These are phyloP conservation scores for Saccopteryx leptura DNA, from an alignment of 2,113 vertebrate species.

Conservation along the genomic window DNA sequence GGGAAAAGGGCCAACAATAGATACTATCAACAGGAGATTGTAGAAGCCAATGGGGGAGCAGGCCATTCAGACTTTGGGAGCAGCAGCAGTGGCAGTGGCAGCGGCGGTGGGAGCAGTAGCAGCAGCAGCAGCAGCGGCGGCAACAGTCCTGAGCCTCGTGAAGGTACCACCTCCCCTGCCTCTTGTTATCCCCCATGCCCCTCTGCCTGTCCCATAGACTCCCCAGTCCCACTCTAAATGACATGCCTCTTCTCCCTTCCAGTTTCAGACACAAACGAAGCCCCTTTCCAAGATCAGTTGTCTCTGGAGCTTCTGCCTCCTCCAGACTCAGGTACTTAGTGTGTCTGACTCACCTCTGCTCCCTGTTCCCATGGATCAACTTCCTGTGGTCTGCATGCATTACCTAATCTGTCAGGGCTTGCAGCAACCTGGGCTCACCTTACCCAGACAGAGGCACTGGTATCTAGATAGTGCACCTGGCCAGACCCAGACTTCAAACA, in stretches of 20 bases:
- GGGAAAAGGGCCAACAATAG: background rate
- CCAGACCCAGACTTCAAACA: background rate
- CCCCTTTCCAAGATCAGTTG: background rate
- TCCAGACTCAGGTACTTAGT: conserved; percentile 59
- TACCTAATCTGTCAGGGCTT: background rate
- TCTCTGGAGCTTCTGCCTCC: background rate
- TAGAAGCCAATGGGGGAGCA: background rate
- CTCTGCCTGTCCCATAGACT: background rate
- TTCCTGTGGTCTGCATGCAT: background rate
- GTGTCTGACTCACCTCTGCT: background rate
- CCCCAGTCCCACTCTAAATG: background rate
- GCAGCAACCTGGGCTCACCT: background rate
- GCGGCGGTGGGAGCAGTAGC: conserved; percentile 23
- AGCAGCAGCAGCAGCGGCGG: background rate
- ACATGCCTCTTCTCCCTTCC: background rate
- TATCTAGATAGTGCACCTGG: background rate
- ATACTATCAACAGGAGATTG: background rate
- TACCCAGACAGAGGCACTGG: background rate
- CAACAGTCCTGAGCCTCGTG: conserved; percentile 59
- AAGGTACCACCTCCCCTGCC: conserved; percentile 62
- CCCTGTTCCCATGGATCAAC: background rate
- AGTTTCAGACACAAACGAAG: background rate
- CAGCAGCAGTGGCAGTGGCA: conserved; percentile 36
- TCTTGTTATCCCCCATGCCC: background rate
- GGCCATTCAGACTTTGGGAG: background rate